Conservation (phyloP, 2,888 invertebrate genomes). For the Leptinotarsa peninsularis region DNA sequence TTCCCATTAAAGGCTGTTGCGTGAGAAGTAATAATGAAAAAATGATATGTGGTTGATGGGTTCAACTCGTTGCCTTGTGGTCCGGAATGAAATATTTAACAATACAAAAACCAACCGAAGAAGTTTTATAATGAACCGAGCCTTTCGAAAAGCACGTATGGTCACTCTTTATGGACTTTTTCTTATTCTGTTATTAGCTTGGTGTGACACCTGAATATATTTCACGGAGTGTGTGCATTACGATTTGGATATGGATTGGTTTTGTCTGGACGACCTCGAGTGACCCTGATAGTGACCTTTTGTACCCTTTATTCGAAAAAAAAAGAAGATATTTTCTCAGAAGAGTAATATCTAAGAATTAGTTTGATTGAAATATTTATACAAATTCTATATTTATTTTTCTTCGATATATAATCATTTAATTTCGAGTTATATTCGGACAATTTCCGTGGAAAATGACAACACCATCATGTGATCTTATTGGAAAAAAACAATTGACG, state of each 20-base stretch:
- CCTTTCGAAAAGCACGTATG: slow-evolving; percentile 37
- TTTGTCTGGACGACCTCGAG: neutral
- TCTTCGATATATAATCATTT: too few species aligned
- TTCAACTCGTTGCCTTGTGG: slow-evolving; percentile 21
- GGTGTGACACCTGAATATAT: slow-evolving; percentile 34
- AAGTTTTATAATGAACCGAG: slow-evolving; percentile 37
- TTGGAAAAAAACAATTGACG: too few species aligned
- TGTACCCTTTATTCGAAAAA: neutral
- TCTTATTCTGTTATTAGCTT: slow-evolving; percentile 15
- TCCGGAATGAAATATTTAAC: slow-evolving; percentile 36
- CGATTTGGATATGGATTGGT: neutral
- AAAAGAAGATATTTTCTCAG: too few species aligned
- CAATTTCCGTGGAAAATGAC: too few species aligned
- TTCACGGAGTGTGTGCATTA: slow-evolving; percentile 24
- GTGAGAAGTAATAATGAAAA: slow-evolving; percentile 37
- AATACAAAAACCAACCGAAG: slow-evolving; percentile 29
- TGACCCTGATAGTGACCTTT: neutral
- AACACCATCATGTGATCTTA: too few species aligned
- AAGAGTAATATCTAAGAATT: too few species aligned
- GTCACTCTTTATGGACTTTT: slow-evolving; percentile 31
- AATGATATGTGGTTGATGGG: slow-evolving; percentile 17
- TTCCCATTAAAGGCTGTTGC: slow-evolving; percentile 33
- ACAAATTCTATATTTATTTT: too few species aligned
- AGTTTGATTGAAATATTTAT: too few species aligned
- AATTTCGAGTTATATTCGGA: too few species aligned